Percentiles rank a stretch among this genome's conserved stretches.
phyloP scores from a whole-genome alignment of 2,113 vertebrate genomes.

The Cyrtonyx montezumae region DNA sequence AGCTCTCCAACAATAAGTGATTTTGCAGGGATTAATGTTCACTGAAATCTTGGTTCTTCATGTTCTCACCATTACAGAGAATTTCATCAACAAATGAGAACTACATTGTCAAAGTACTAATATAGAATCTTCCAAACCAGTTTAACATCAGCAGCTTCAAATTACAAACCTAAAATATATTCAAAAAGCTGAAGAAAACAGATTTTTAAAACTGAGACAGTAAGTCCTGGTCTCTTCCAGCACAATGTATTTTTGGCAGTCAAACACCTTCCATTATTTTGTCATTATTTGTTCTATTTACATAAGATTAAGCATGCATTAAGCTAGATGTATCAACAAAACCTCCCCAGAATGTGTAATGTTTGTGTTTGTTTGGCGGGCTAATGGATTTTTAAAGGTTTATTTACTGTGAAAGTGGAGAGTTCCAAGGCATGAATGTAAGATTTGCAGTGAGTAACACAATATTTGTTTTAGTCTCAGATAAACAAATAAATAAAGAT shows the following conservation, averaged over 20 bases:
- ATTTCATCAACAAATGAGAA: neutral
- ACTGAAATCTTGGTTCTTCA: neutral
- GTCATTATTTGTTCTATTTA: neutral
- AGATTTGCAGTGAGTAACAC: neutral
- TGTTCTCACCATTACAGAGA: neutral
- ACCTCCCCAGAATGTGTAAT: neutral
- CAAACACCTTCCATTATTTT: neutral
- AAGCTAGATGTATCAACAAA: neutral
- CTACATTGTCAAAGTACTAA: neutral
- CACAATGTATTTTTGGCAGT: neutral
- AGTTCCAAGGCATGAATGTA: neutral
- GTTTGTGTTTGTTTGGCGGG: neutral
- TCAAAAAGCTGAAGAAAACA: neutral
- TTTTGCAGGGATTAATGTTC: fast-evolving
- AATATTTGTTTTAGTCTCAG: neutral
- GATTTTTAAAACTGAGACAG: neutral
- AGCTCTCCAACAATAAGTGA: neutral
- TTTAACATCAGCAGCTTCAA: neutral
- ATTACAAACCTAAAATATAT: neutral
- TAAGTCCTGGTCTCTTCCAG: neutral
- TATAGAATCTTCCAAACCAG: neutral
- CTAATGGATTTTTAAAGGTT: neutral
- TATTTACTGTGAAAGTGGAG: neutral
- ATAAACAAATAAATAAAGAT: neutral
- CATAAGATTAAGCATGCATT: neutral